Evolutionary conservation across 2,888 invertebrate genomes (phyloP).

Genomic region (Uloborus plumipes): DNA sequence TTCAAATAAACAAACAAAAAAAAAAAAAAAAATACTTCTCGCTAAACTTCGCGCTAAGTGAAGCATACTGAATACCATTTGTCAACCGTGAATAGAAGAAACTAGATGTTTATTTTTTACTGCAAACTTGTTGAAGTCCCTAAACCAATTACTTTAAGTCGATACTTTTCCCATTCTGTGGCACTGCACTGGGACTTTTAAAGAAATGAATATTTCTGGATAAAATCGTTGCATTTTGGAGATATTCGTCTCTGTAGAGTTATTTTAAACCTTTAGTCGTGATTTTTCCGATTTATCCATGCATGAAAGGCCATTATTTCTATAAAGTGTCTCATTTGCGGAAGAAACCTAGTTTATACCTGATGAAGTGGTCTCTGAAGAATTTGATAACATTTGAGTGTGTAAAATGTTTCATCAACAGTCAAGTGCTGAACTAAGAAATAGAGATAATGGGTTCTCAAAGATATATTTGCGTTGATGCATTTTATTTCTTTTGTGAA

Average conservation of each 20-base stretch:
- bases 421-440: too few species aligned
- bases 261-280: constrained; percentile 31
- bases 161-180: constrained; percentile 14
- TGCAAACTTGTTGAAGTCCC: constrained; percentile 32
- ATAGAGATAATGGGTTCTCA: too few species aligned
- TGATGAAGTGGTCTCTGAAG: constrained; percentile 21
- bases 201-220: constrained; percentile 41
- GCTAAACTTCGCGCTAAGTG: constrained; percentile 29
- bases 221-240: constrained; percentile 13
- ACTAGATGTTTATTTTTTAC: constrained; percentile 46
- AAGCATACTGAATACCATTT: constrained; percentile 38
- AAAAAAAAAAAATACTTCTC: constrained; percentile 5
- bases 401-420: too few species aligned
- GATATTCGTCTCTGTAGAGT: constrained; percentile 36
- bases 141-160: constrained; percentile 58
- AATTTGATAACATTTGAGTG: not conserved
- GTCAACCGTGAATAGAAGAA: constrained; percentile 27
- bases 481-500: too few species aligned
- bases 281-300: constrained; percentile 3
- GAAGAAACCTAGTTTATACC: not conserved
- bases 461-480: too few species aligned
- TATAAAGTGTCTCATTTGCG: not conserved
- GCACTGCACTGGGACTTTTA: constrained; percentile 46
- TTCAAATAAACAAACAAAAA: not conserved
- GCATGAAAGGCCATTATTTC: constrained; percentile 38